A percentile compares a stretch with the other conserved stretches of the same genome.
phyloP scores from a whole-genome alignment of 1,140 invertebrate genomes.

The Rhagoletis zephyria region DNA sequence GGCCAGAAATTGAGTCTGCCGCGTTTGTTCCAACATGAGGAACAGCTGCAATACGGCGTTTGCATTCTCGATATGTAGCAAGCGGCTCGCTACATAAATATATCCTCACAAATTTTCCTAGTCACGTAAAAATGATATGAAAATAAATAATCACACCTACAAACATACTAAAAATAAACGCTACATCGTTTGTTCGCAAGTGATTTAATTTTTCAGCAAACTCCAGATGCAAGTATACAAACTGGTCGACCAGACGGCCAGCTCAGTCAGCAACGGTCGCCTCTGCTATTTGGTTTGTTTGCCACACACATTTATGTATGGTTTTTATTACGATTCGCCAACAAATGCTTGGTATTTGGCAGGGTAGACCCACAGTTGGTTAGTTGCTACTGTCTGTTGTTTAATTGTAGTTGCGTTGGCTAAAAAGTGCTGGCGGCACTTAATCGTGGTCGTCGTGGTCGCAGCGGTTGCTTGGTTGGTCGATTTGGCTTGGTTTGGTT shows the following conservation, averaged over 20 bases:
- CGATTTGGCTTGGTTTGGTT: conserved; percentile 1
- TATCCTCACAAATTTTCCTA: too few relatives aligned
- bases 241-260: background rate
- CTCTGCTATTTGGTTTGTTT: conserved; percentile 18
- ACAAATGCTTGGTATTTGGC: background rate
- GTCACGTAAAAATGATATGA: background rate
- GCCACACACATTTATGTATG: background rate
- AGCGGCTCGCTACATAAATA: too few relatives aligned
- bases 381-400: conserved; percentile 50
- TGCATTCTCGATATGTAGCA: too few relatives aligned
- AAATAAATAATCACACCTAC: conserved; percentile 2
- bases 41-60: too few relatives aligned
- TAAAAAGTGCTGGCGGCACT: conserved; percentile 47
- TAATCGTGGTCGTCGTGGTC: conserved; percentile 20
- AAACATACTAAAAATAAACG: background rate
- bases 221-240: conserved; percentile 1
- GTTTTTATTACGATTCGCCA: background rate
- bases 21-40: too few relatives aligned
- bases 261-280: background rate
- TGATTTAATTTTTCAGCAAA: conserved; percentile 42
- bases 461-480: conserved; percentile 5
- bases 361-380: background rate
- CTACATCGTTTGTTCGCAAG: background rate
- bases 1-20: too few relatives aligned
- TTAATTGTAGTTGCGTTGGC: conserved; percentile 44